Percentiles rank a stretch among this genome's conserved stretches.
Evolutionary conservation across 2,888 invertebrate species (phyloP).

Genomic region (Sinopyrophorus schimmeli): DNA sequence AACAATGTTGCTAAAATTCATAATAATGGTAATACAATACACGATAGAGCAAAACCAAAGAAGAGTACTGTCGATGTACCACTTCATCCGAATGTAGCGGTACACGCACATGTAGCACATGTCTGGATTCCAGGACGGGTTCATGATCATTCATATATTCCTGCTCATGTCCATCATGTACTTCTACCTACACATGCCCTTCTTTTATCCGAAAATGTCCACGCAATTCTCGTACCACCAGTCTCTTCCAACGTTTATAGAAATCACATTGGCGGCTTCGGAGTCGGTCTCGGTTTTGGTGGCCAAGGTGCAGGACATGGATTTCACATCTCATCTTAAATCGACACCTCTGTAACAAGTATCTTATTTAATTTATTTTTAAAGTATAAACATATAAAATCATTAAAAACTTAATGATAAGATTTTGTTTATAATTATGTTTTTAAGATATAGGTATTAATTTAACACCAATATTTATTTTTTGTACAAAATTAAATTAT

Average conservation of each 20-base stretch:
- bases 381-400: too few relatives aligned
- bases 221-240: constrained; percentile 17
- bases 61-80: constrained; percentile 1
- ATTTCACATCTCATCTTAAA: constrained; percentile 36
- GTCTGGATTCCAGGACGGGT: constrained; percentile 41
- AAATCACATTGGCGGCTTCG: constrained; percentile 39
- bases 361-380: too few relatives aligned
- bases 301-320: constrained; percentile 43
- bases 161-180: constrained; percentile 38
- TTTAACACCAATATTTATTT: too few relatives aligned
- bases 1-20: constrained; percentile 2
- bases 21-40: constrained; percentile 1
- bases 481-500: too few relatives aligned
- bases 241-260: constrained; percentile 16
- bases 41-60: constrained; percentile 3
- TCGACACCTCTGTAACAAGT: too few relatives aligned
- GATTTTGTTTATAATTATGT: too few relatives aligned
- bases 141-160: constrained; percentile 38
- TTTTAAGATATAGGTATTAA: too few relatives aligned
- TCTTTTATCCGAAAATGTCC: constrained; percentile 29
- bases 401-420: too few relatives aligned
- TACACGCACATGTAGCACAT: constrained; percentile 18
- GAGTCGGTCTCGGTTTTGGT: constrained; percentile 37
- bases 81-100: not conserved
- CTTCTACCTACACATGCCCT: constrained; percentile 33